Evolutionary conservation across 1,140 invertebrate species (phyloP), one percentile per base, ranked within the genome.

Genomic region (Gryon sp.): DNA sequence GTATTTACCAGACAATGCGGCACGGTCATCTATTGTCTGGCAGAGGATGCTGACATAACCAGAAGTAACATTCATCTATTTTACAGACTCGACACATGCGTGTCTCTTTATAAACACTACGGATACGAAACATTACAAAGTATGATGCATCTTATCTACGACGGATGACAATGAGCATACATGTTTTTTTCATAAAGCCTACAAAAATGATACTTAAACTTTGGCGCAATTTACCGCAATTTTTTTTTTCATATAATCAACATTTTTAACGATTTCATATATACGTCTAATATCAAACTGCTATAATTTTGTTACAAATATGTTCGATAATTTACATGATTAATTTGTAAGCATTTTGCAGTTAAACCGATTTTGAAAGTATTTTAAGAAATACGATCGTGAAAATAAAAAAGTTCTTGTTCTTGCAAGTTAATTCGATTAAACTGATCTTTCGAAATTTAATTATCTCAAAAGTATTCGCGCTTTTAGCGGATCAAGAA

Each of bases 21-120:
- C 75, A 81, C 83, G 82, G 80, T 82, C 84, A 80, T 80, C 82
- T 63, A 88, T 88, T 88, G 85, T 87, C 78, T 82, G 69, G 18
- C 70, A 81, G 83, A 88, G 85, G 85, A 86, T 86, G 85, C 85
- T 87, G 85, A 86, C 85, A 87, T 87, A 88, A 88, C 80, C 84
- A 83, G 70, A 83, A 82, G 81, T 80, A 81, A n/a, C 79, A 82
- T 77, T 78, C 76, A 77, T 81, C 69, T 57, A 81, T 83, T 85
- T 81, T 81, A 81, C 78, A 45, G 60, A 78, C 68, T 74, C 78
- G 41, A 73, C 70, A 78, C 69, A 70, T 69, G 79, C 76, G 76
- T 73, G 73, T 41, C 52, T 32, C 62, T 65, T n/a, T 66, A 41
- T 55, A 30, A 70, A 53, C 55, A 43, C 46, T 69, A 45, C 59